These are phyloP conservation scores for Vanacampus margaritifer DNA, from an alignment of 2,113 vertebrate genomes.

Conservation along the genomic window DNA sequence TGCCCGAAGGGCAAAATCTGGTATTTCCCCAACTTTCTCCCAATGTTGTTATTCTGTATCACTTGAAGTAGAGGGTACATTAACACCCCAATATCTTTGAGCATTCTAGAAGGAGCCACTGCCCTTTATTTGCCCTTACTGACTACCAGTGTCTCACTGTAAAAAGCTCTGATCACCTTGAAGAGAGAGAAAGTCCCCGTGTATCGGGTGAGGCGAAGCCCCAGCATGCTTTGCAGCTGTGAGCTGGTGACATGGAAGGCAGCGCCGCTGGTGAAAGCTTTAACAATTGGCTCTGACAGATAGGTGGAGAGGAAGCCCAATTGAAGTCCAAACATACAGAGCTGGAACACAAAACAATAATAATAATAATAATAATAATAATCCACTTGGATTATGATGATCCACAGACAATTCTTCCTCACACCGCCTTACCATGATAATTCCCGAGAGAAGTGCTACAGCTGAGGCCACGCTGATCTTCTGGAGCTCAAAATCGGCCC, in stretches of 20 bases:
- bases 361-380: too few relatives aligned
- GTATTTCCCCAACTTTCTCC: neutral
- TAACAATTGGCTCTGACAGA: constrained; percentile 87
- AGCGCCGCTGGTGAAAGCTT: constrained; percentile 87
- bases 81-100: too few relatives aligned
- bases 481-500: constrained; percentile 73
- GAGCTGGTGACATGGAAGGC: constrained; percentile 88
- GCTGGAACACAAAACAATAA: constrained; percentile 65
- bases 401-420: neutral
- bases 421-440: constrained; percentile 75
- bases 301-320: constrained; percentile 88
- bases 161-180: constrained; percentile 66
- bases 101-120: neutral
- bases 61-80: too few relatives aligned
- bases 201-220: constrained; percentile 80
- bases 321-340: constrained; percentile 85
- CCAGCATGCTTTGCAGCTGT: constrained; percentile 87
- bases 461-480: constrained; percentile 82
- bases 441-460: constrained; percentile 82
- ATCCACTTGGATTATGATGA: neutral
- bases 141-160: neutral
- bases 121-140: neutral
- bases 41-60: neutral
- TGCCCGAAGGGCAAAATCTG: too few relatives aligned
- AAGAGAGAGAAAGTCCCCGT: constrained; percentile 85